Conservation (phyloP, 2,888 invertebrate species). For the Isoperla grammatica region DNA sequence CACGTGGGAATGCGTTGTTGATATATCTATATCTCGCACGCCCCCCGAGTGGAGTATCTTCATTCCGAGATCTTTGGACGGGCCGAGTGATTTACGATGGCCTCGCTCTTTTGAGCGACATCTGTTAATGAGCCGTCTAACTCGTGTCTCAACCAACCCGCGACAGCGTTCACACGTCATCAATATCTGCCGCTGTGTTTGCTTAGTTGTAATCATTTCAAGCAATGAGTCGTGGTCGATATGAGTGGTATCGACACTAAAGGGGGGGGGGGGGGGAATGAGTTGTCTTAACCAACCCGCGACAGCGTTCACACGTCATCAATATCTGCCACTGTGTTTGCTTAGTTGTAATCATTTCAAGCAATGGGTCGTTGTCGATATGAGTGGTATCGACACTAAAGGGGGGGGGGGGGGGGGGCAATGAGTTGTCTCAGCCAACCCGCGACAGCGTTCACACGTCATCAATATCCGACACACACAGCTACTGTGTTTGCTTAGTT, state of each 20-base stretch:
- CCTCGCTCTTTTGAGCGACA: conserved; percentile 7
- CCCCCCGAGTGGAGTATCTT: too few species aligned
- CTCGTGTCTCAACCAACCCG: not conserved
- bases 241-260: too few species aligned
- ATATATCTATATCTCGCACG: too few species aligned
- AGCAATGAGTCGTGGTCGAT: too few species aligned
- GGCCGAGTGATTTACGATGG: conserved; percentile 1
- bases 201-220: too few species aligned
- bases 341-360: too few species aligned
- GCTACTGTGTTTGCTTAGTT: too few species aligned
- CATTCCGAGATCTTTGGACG: not conserved
- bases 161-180: conserved; percentile 12
- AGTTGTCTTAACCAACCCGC: conserved; percentile 2
- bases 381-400: too few species aligned
- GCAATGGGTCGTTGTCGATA: too few species aligned
- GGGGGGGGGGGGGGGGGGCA: too few species aligned
- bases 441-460: conserved; percentile 8
- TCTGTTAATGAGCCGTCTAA: conserved; percentile 18
- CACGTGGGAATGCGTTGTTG: too few species aligned
- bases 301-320: conserved; percentile 12
- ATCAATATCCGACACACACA: conserved; percentile 12
- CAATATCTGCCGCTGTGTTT: not conserved
- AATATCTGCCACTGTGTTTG: not conserved
- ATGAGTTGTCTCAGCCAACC: conserved; percentile 1
- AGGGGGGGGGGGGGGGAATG: too few species aligned